Evolutionary conservation across 2,113 vertebrate species (phyloP).

Genomic region (Cettia cetti): DNA sequence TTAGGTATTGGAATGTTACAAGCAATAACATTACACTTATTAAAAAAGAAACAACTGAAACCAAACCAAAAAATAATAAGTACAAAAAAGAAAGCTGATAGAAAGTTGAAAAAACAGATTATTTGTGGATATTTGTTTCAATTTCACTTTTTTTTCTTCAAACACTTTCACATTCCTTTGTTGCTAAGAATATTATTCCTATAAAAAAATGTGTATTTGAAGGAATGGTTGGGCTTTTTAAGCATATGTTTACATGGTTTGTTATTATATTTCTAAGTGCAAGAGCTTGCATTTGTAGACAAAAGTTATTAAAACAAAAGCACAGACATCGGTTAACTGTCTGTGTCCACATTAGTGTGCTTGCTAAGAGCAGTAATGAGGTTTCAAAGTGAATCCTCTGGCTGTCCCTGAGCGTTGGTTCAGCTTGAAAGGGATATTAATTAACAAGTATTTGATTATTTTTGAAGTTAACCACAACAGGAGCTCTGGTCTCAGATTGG

Average conservation of each 20-base stretch:
- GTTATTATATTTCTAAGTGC: background rate
- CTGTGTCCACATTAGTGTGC: background rate
- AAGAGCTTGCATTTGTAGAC: background rate
- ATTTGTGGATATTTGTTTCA: background rate
- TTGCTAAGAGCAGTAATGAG: background rate
- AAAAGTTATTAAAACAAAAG: background rate
- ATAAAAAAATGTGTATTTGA: background rate
- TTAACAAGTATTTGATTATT: background rate
- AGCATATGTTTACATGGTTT: background rate
- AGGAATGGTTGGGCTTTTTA: background rate
- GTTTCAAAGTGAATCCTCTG: background rate
- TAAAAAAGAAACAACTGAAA: background rate
- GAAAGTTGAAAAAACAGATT: background rate
- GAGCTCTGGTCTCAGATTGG: background rate
- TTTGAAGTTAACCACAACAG: background rate
- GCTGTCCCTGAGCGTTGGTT: background rate
- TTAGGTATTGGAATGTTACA: background rate
- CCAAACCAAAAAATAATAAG: rapidly evolving
- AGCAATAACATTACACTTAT: background rate
- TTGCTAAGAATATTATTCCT: background rate
- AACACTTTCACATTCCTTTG: background rate
- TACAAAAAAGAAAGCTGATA: background rate
- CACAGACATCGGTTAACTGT: background rate
- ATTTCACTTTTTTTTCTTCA: background rate
- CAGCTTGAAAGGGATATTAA: background rate